phyloP scores from a whole-genome alignment of 2,888 invertebrate species.

The Bugula neritina region DNA sequence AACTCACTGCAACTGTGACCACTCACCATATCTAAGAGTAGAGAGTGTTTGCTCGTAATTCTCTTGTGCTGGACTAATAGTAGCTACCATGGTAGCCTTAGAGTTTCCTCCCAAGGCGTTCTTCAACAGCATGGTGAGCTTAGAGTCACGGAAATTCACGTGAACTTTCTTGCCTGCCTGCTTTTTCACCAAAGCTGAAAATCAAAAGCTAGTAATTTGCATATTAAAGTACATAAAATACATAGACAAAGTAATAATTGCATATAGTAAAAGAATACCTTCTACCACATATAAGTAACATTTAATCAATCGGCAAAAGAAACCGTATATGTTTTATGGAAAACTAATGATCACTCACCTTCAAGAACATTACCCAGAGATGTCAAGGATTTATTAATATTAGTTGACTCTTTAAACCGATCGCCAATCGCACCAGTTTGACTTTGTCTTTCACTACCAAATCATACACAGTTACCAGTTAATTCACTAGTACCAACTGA shows the following conservation, averaged over 20 bases:
- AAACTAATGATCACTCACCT: conserved; percentile 32
- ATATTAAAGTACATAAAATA: too few species aligned
- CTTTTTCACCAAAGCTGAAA: conserved; percentile 8
- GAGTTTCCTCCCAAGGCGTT: conserved; percentile 42
- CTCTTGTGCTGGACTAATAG: conserved; percentile 36
- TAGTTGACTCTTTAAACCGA: conserved; percentile 35
- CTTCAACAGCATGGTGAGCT: conserved; percentile 35
- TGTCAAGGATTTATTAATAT: conserved; percentile 35
- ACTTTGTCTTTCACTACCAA: conserved; percentile 34
- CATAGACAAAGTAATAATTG: too few species aligned
- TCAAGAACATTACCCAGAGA: conserved; percentile 34
- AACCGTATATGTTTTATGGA: too few species aligned
- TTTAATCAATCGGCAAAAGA: not conserved
- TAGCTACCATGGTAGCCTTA: conserved; percentile 37
- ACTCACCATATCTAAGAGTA: conserved; percentile 35
- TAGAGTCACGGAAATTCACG: conserved; percentile 34
- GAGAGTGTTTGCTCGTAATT: conserved; percentile 38
- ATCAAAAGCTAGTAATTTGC: too few species aligned
- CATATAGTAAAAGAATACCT: not conserved
- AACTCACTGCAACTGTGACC: too few species aligned
- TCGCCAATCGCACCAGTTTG: conserved; percentile 36
- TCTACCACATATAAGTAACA: not conserved
- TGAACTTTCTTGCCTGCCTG: not conserved
- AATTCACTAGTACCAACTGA: too few species aligned
- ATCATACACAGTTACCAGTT: conserved; percentile 34